Evolutionary conservation across 2,888 invertebrate species (phyloP).

Genomic region (Poecilus cupreus): DNA sequence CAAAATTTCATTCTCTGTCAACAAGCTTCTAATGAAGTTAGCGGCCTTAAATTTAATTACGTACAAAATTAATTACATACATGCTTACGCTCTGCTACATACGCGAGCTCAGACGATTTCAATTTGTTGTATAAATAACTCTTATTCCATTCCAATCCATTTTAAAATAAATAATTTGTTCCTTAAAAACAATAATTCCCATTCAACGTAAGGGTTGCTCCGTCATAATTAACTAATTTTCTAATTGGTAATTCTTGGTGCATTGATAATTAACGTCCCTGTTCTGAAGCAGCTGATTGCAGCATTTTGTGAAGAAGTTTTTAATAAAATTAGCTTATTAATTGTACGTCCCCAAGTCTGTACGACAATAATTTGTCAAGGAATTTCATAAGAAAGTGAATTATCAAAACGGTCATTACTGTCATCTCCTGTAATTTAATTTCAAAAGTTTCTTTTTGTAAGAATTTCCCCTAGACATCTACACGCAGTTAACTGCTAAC

Average conservation of each 20-base stretch:
- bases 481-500: no score
- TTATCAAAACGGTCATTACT: slow-evolving; percentile 2
- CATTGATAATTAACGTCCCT: no score
- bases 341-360: no score
- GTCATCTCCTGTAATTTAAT: not conserved
- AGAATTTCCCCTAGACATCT: no score
- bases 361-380: not conserved
- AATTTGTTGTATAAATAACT: not conserved
- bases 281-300: no score
- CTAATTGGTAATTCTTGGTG: no score
- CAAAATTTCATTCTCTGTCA: slow-evolving; percentile 19
- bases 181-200: no score
- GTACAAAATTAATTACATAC: slow-evolving; percentile 23
- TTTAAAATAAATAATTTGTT: not conserved
- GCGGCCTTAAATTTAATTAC: slow-evolving; percentile 37
- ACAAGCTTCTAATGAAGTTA: slow-evolving; percentile 26
- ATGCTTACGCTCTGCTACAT: slow-evolving; percentile 12
- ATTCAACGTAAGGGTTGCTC: no score
- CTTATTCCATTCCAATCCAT: not conserved
- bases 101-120: not conserved
- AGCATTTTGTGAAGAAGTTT: no score
- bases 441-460: not conserved
- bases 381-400: not conserved
- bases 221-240: no score
- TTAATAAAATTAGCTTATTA: no score